phyloP scores from a whole-genome alignment of 2,113 vertebrate genomes.

The Zapornia atra region DNA sequence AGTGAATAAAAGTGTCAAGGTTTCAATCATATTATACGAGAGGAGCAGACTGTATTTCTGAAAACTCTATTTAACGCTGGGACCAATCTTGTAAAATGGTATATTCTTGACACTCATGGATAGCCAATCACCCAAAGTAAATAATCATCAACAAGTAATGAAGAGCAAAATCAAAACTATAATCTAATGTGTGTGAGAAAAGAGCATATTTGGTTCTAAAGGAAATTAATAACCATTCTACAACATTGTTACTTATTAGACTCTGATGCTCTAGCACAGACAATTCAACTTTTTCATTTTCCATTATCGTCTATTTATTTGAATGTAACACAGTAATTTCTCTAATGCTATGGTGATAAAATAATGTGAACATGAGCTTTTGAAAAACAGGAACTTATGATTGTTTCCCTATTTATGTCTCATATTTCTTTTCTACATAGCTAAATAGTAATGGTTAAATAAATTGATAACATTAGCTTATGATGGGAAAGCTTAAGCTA shows the following conservation, averaged over 20 bases:
- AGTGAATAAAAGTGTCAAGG: background rate
- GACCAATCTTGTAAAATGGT: background rate
- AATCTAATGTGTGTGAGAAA: background rate
- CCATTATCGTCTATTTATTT: slow-evolving; percentile 46
- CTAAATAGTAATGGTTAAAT: background rate
- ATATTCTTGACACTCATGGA: background rate
- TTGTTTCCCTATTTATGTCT: background rate
- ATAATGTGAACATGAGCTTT: background rate
- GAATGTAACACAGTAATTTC: slow-evolving; percentile 5
- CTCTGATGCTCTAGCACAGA: background rate
- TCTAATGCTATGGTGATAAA: slow-evolving; percentile 1
- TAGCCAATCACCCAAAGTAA: background rate
- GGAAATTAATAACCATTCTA: slow-evolving; percentile 41
- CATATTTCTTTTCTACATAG: background rate
- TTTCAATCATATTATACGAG: background rate
- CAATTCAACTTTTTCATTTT: slow-evolving; percentile 19
- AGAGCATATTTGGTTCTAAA: background rate
- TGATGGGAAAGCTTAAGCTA: background rate
- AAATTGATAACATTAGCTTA: background rate
- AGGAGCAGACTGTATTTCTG: background rate
- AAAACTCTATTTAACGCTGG: background rate
- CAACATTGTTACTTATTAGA: background rate
- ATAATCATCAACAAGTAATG: background rate
- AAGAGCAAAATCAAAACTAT: background rate
- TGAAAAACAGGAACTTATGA: background rate